These are phyloP conservation scores for Chelonus formosanus DNA, from an alignment of 2,888 invertebrate genomes.

Conservation along the genomic window DNA sequence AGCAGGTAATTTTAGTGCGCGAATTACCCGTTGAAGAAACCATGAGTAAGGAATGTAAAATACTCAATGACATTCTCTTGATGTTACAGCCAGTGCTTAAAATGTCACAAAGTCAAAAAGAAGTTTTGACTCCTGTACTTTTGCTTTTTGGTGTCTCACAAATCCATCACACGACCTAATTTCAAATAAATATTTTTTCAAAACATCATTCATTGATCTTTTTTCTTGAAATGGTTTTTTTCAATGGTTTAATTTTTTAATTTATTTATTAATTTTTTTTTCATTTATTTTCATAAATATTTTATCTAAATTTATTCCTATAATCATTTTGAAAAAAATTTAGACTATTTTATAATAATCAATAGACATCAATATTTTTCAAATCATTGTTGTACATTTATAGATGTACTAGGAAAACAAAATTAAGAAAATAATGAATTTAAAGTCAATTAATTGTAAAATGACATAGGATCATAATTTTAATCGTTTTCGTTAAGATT, in stretches of 20 bases:
- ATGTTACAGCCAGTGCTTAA: conserved; percentile 9
- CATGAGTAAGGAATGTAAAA: conserved; percentile 42
- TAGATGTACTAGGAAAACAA: no score
- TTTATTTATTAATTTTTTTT: no score
- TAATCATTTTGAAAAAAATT: no score
- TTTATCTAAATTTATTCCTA: no score
- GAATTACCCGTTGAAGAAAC: conserved; percentile 49
- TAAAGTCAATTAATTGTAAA: no score
- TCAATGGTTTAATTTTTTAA: not conserved
- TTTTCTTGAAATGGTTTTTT: conserved; percentile 7
- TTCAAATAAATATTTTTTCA: conserved; percentile 19
- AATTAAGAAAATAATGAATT: not conserved
- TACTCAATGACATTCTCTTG: conserved; percentile 37
- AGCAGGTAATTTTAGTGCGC: conserved; percentile 53
- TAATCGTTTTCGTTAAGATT: conserved; percentile 20
- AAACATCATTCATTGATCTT: no score
- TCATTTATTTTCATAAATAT: no score
- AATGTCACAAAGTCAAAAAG: conserved; percentile 1
- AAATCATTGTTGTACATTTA: no score
- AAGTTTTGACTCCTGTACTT: not conserved
- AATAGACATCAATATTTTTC: no score
- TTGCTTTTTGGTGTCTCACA: not conserved
- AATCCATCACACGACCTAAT: no score
- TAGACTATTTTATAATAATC: no score
- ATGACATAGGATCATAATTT: conserved; percentile 3